Evolutionary conservation across 1,140 invertebrate species (phyloP).

Genomic region (Hirudo medicinalis): DNA sequence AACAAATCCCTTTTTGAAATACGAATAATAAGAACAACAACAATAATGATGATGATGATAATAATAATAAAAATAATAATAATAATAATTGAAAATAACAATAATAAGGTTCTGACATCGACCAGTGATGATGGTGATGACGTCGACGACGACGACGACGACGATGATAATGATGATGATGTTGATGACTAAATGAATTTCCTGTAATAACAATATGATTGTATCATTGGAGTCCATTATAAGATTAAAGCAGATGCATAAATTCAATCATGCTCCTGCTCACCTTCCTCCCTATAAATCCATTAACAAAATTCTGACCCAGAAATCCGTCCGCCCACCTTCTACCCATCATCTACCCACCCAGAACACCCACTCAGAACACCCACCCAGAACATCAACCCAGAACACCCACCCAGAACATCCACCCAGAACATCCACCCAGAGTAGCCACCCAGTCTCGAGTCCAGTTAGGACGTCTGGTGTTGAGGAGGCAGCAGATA

Average conservation of each 20-base stretch:
- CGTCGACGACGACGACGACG: not conserved
- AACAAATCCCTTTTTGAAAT: too few relatives aligned
- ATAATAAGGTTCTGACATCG: too few relatives aligned
- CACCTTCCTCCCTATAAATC: not conserved
- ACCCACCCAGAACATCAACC: not conserved
- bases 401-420: not conserved
- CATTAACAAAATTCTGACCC: not conserved
- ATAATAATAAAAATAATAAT: too few relatives aligned
- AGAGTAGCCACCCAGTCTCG: not conserved
- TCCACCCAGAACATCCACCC: not conserved
- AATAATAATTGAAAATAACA: too few relatives aligned
- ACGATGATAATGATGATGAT: not conserved
- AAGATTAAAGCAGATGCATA: not conserved
- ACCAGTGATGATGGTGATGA: not conserved
- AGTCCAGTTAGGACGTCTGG: too few relatives aligned
- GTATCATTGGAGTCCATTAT: not conserved
- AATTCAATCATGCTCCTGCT: not conserved
- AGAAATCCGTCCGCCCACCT: not conserved
- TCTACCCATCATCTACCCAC: not conserved
- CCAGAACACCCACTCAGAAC: not conserved
- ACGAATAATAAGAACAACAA: too few relatives aligned
- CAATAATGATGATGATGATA: too few relatives aligned
- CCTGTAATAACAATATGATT: not conserved
- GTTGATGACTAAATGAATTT: not conserved
- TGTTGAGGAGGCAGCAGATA: too few relatives aligned